These are phyloP conservation scores for Lepidonotus clava DNA, from an alignment of 2,888 invertebrate genomes.

Conservation along the genomic window DNA sequence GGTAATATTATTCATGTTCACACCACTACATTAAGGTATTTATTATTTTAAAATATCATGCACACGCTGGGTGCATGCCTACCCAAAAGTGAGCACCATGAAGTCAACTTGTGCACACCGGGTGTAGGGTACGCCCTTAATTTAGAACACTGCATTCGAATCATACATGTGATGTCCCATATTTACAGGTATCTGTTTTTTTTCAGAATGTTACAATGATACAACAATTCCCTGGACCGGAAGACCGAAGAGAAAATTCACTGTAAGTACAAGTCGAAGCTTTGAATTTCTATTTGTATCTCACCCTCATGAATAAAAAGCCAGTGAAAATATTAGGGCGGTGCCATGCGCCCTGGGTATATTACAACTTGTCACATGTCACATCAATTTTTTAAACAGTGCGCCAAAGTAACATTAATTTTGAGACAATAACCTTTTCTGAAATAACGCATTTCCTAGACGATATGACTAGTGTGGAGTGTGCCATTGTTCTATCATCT, in stretches of 20 bases:
- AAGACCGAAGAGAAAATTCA: conserved; percentile 62
- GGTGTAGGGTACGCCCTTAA: too few relatives aligned
- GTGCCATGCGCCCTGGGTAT: too few relatives aligned
- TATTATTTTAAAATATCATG: too few relatives aligned
- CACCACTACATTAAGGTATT: too few relatives aligned
- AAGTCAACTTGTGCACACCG: too few relatives aligned
- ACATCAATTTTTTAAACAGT: not conserved
- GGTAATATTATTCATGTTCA: too few relatives aligned
- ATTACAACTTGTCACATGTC: not conserved
- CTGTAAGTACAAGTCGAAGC: conserved; percentile 58
- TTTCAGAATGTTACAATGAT: conserved; percentile 63
- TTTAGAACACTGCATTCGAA: too few relatives aligned
- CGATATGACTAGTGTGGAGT: too few relatives aligned
- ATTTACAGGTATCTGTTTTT: not conserved
- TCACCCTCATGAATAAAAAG: not conserved
- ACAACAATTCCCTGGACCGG: conserved; percentile 62
- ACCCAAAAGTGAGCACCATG: too few relatives aligned
- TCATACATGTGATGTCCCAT: not conserved
- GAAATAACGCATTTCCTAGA: not conserved
- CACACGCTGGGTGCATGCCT: too few relatives aligned
- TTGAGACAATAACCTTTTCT: not conserved
- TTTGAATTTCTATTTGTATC: not conserved
- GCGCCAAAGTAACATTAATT: not conserved
- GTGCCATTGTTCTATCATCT: not conserved
- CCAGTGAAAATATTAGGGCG: not conserved